A percentile compares a stretch with the other conserved stretches of the same genome.
phyloP scores from a whole-genome alignment of 2,888 invertebrate genomes.

The Tenthredo notha region DNA sequence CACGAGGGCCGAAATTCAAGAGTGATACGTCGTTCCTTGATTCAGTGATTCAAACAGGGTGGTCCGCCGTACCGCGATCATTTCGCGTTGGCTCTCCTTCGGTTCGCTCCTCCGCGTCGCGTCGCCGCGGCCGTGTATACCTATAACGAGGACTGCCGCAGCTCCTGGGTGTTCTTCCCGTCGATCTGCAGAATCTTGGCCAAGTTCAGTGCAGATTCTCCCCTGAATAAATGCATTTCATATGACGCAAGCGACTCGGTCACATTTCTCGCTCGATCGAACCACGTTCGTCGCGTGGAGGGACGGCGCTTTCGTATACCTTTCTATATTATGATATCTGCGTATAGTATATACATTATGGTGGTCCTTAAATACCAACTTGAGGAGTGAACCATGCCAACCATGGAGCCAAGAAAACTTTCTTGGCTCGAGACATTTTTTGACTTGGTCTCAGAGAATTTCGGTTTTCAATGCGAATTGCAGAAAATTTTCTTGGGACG shows the following conservation, averaged over 20 bases:
- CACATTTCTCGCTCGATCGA: neutral
- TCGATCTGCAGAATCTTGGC: conserved; percentile 68
- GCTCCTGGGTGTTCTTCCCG: conserved; percentile 71
- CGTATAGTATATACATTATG: neutral
- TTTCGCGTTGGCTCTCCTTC: conserved; percentile 38
- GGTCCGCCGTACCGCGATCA: conserved; percentile 64
- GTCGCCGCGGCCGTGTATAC: neutral
- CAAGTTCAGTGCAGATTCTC: conserved; percentile 63
- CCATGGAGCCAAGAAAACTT: no score
- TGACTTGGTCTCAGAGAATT: no score
- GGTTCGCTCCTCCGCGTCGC: neutral
- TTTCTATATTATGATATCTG: neutral
- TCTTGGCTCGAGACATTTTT: no score
- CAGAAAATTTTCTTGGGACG: no score
- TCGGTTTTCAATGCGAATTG: no score
- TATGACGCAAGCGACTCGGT: conserved; percentile 4
- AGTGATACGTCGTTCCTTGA: conserved; percentile 69
- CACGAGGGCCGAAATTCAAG: conserved; percentile 66
- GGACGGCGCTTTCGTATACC: neutral
- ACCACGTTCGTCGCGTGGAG: neutral
- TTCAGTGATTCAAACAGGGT: conserved; percentile 66
- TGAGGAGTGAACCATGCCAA: no score
- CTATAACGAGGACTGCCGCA: conserved; percentile 5
- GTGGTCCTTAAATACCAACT: no score
- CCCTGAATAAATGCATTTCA: conserved; percentile 71